Evolutionary conservation across 2,113 vertebrate species (phyloP), one percentile per base, ranked within the genome.

Genomic region (Anthoscopus minutus): DNA sequence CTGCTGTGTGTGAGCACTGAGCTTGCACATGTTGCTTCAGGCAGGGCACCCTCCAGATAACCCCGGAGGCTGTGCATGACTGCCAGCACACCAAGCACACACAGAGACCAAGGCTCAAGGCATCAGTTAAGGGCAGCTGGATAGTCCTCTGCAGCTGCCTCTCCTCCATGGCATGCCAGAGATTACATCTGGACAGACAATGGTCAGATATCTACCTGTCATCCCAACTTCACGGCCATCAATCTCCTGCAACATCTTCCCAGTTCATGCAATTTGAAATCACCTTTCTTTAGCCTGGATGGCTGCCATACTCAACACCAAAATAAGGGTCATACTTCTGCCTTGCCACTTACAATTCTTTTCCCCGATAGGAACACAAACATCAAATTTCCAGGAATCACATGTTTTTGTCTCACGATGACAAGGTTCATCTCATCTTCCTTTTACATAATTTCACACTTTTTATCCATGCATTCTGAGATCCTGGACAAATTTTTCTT

Each of bases 51-150:
- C 30, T 53, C 33, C 21, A 42, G 31, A 6, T 4, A 11, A 21
- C 17, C 15, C 25, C 3, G 2, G 45, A 33, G 2, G 1, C 20
- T 2, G 1, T 10, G 4, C 14, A 2, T 37, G 23, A 21, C 48
- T 0, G 0, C 1, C 1, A 23, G 48, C n/a, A 16, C 28, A 53
- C 35, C 27, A 4, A 3, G 13, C 3, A 0, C 40, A 42, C 8
- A 4, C 9, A 47, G 23, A 47, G 3, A 6, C 3, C 50, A 28
- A 28, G 8, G n/a, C 17, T 17, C 37, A 14, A 24, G 42, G 37
- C 22, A 86, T 19, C 42, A 53, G 1, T n/a, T 7, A 37, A 44
- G 22, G 20, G 28, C 17, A 51, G 19, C 2, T 40, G 50, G 58
- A n/a, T 7, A 48, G 10, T 3, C 28, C 5, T 40, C 60, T 81